Evolutionary conservation across 2,113 vertebrate genomes (phyloP).

Genomic region (Myocastor coypus): DNA sequence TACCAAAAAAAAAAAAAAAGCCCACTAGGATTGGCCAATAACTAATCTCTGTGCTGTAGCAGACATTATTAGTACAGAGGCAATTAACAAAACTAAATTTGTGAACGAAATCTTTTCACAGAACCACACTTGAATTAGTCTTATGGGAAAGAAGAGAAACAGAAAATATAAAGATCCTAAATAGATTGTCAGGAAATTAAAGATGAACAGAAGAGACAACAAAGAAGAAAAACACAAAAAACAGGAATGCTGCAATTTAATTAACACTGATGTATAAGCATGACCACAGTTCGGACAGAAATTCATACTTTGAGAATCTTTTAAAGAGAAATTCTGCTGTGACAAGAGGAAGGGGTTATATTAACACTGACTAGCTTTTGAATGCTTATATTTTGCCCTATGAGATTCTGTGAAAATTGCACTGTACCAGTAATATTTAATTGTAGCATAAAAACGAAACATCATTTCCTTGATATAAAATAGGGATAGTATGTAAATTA

Average conservation of each 20-base stretch:
- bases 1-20: not conserved
- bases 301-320: constrained; percentile 69
- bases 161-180: constrained; percentile 36
- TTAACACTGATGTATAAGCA: constrained; percentile 40
- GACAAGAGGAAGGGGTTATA: constrained; percentile 76
- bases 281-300: constrained; percentile 37
- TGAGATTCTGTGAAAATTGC: constrained; percentile 85
- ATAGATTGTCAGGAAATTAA: constrained; percentile 43
- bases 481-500: constrained; percentile 91
- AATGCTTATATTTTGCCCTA: constrained; percentile 83
- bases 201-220: constrained; percentile 13
- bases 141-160: not conserved
- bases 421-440: constrained; percentile 87
- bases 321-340: constrained; percentile 83
- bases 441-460: constrained; percentile 91
- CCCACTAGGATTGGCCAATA: not conserved
- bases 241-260: not conserved
- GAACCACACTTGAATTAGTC: constrained; percentile 36
- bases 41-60: not conserved
- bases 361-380: constrained; percentile 77
- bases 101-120: constrained; percentile 42
- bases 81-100: constrained; percentile 39
- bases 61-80: constrained; percentile 17
- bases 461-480: constrained; percentile 89
- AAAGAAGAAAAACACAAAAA: constrained; percentile 11